These are phyloP conservation scores for Petromus typicus DNA, from an alignment of 2,113 vertebrate genomes.

Conservation along the genomic window DNA sequence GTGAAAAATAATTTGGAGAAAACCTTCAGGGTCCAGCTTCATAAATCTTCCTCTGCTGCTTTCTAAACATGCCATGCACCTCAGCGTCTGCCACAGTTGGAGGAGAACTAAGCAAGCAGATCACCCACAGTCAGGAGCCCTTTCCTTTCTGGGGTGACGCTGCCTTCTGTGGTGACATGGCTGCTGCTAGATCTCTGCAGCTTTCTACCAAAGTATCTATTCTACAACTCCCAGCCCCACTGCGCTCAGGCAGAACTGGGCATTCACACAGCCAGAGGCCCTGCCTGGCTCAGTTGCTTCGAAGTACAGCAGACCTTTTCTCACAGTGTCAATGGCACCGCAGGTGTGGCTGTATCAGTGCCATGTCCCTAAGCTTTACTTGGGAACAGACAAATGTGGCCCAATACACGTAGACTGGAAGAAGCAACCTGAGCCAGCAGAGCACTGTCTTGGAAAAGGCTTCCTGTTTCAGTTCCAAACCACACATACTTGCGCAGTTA, in stretches of 20 bases:
- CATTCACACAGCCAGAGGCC: rapidly evolving
- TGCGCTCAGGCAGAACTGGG: not conserved
- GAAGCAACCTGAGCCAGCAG: conserved; percentile 79
- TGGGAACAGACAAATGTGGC: conserved; percentile 70
- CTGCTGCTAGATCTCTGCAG: not conserved
- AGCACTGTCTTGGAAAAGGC: conserved; percentile 80
- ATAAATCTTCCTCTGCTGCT: conserved; percentile 37
- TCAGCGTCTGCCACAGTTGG: not conserved
- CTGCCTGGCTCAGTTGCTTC: not conserved
- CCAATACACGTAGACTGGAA: conserved; percentile 52
- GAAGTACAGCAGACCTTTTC: not conserved
- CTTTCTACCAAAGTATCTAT: not conserved
- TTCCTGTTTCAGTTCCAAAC: conserved; percentile 84
- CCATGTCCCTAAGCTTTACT: conserved; percentile 56
- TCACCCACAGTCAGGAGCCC: not conserved
- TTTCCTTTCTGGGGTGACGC: not conserved
- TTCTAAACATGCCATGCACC: not conserved
- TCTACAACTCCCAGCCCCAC: not conserved
- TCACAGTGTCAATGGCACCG: not conserved
- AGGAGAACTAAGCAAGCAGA: not conserved
- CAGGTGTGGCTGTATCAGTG: conserved; percentile 29
- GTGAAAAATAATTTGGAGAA: conserved; percentile 66
- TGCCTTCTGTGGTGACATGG: not conserved
- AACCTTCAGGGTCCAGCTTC: not conserved
- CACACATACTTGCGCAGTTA: conserved; percentile 87